Conservation (phyloP, 2,888 invertebrate genomes). For the Ectemnius lituratus region DNA sequence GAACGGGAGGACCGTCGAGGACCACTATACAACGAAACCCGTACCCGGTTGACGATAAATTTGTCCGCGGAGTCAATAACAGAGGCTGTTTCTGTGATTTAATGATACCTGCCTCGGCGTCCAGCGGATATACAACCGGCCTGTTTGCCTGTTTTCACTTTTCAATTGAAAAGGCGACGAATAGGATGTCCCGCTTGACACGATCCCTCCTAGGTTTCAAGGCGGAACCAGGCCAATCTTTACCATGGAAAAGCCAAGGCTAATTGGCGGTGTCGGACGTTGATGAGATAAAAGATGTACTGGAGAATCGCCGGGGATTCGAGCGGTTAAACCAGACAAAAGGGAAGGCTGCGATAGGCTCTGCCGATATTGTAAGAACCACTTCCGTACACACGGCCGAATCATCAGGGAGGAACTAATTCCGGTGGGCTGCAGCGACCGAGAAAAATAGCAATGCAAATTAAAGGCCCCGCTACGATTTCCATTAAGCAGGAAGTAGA, state of each 20-base stretch:
- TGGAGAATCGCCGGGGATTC: no score
- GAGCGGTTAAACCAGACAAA: no score
- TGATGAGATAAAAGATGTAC: no score
- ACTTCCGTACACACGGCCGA: no score
- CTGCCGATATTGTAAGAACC: no score
- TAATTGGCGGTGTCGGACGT: no score
- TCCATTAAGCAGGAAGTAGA: no score
- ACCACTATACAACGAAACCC: slow-evolving; percentile 68
- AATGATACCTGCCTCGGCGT: slow-evolving; percentile 71
- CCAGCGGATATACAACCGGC: slow-evolving; percentile 45
- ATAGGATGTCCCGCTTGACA: slow-evolving; percentile 20
- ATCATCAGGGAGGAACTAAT: no score
- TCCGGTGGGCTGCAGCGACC: no score
- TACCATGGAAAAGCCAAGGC: neutral
- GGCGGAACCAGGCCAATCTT: neutral
- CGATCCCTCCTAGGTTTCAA: neutral
- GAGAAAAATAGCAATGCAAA: no score
- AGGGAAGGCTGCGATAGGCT: no score
- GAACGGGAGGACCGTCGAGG: slow-evolving; percentile 60
- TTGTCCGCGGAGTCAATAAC: slow-evolving; percentile 77
- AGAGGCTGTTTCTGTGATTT: slow-evolving; percentile 77
- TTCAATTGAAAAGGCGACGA: slow-evolving; percentile 47
- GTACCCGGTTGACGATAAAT: slow-evolving; percentile 74
- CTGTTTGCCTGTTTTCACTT: slow-evolving; percentile 70
- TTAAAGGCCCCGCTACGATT: no score